Conservation (phyloP, 2,113 vertebrate genomes). For the Vireo altiloquus region DNA sequence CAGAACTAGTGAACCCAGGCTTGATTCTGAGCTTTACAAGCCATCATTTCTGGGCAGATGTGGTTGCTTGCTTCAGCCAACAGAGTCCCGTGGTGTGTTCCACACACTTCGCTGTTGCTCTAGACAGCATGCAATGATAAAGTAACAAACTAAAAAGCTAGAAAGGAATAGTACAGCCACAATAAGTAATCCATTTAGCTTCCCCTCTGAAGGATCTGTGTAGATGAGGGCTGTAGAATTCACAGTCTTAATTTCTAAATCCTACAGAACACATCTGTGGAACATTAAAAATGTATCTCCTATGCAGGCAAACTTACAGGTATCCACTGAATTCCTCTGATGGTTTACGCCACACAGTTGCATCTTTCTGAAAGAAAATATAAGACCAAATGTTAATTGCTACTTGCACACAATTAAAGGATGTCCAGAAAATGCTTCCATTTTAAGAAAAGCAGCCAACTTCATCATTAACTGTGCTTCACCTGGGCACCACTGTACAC, state of each 20-base stretch:
- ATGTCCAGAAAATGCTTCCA: neutral
- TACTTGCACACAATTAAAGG: neutral
- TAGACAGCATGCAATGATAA: neutral
- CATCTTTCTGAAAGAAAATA: constrained; percentile 76
- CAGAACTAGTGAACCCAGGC: neutral
- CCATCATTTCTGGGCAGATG: neutral
- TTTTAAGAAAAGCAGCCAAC: neutral
- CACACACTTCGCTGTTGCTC: neutral
- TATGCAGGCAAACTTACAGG: constrained; percentile 76
- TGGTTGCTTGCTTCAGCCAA: neutral
- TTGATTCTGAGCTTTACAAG: neutral
- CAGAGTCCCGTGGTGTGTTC: neutral
- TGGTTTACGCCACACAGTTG: constrained; percentile 81
- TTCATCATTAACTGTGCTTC: neutral
- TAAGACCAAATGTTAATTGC: neutral
- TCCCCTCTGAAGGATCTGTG: neutral
- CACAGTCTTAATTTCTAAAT: neutral
- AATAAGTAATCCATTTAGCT: neutral
- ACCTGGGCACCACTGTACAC: neutral
- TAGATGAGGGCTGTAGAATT: neutral
- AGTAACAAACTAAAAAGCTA: neutral
- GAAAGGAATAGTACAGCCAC: neutral
- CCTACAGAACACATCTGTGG: neutral
- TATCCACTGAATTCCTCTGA: constrained; percentile 84
- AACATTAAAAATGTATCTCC: neutral